These are phyloP conservation scores for Drosophila tristis DNA, from an alignment of 1,140 invertebrate genomes.

Conservation along the genomic window DNA sequence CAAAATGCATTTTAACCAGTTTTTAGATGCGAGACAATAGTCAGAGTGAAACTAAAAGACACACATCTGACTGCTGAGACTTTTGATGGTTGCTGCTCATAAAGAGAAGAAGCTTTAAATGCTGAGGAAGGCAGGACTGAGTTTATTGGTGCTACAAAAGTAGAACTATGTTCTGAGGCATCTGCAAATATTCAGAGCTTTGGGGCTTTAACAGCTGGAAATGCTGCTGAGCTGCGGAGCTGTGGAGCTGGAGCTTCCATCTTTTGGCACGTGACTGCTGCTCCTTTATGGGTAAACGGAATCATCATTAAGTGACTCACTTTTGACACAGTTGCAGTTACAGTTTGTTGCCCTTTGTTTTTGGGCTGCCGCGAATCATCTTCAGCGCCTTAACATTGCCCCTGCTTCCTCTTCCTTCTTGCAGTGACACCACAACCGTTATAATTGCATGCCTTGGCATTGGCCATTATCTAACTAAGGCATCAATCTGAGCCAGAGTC, in stretches of 20 bases:
- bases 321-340: conserved; percentile 39
- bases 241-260: too few species aligned
- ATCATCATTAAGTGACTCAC: conserved; percentile 36
- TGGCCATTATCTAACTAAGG: conserved; percentile 78
- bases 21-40: conserved; percentile 10
- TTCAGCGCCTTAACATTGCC: conserved; percentile 15
- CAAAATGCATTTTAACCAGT: conserved; percentile 40
- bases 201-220: too few species aligned
- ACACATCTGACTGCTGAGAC: too few species aligned
- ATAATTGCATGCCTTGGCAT: conserved; percentile 73
- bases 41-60: too few species aligned
- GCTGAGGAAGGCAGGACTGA: too few species aligned
- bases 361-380: conserved; percentile 25
- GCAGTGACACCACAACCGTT: conserved; percentile 62
- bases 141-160: too few species aligned
- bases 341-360: conserved; percentile 57
- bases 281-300: conserved; percentile 12
- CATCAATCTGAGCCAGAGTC: conserved; percentile 60
- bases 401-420: conserved; percentile 1
- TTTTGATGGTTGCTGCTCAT: too few species aligned
- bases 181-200: too few species aligned
- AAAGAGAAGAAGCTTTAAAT: too few species aligned
- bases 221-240: too few species aligned
- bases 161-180: too few species aligned
- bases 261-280: conserved; percentile 32